A percentile compares a stretch with the other conserved stretches of the same genome.
These are phyloP conservation scores for Hypotaenidia philippensis DNA, from an alignment of 2,797 vertebrate genomes.

Conservation along the genomic window DNA sequence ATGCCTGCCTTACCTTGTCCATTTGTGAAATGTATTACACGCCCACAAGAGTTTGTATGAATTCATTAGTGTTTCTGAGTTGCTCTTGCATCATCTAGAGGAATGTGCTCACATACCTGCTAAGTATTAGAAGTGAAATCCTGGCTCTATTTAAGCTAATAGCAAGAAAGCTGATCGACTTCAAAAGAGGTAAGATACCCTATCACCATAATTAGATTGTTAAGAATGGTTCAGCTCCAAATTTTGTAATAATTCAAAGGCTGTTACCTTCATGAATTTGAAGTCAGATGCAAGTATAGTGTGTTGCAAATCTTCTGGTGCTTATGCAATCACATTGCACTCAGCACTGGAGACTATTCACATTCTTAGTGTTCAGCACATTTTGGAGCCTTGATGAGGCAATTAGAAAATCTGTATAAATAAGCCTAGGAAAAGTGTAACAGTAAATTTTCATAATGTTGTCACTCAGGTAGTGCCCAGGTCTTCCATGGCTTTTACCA, in stretches of 20 bases:
- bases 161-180: conserved; percentile 16
- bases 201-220: conserved; percentile 61
- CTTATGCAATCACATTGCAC: neutral
- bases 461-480: neutral
- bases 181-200: conserved; percentile 16
- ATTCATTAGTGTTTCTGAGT: conserved; percentile 26
- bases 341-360: conserved; percentile 14
- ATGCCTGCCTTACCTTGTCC: conserved; percentile 12
- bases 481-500: conserved; percentile 13
- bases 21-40: conserved; percentile 23
- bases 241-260: conserved; percentile 40
- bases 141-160: conserved; percentile 11
- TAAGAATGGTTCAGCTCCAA: conserved; percentile 42
- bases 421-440: neutral
- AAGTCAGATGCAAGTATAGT: conserved; percentile 19
- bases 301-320: conserved; percentile 37
- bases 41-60: neutral
- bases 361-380: conserved; percentile 3
- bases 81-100: conserved; percentile 26
- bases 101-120: neutral
- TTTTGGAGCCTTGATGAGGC: conserved; percentile 34
- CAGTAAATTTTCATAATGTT: neutral
- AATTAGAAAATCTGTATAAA: conserved; percentile 13
- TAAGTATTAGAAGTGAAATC: neutral
- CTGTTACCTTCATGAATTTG: conserved; percentile 38